These are phyloP conservation scores for Cheilosia urbana DNA, from an alignment of 2,888 invertebrate species.

Conservation along the genomic window DNA sequence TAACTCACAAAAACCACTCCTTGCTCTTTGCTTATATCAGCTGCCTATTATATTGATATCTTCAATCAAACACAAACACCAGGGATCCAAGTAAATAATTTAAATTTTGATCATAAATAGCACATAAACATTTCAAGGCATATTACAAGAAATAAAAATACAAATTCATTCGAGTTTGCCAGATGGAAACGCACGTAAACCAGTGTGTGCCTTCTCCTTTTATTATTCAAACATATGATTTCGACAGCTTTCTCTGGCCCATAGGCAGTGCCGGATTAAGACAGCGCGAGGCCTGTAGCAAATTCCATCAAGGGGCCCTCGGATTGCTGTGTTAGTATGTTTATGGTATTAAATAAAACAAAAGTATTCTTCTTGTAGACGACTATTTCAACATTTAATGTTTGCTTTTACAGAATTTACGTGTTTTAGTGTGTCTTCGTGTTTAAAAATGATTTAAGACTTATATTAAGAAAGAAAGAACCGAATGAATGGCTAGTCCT, in stretches of 20 bases:
- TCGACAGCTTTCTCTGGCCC: slow-evolving; percentile 9
- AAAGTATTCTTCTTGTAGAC: no score
- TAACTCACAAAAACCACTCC: neutral
- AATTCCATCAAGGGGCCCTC: no score
- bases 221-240: slow-evolving; percentile 52
- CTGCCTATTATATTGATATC: slow-evolving; percentile 9
- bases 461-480: no score
- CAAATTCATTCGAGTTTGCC: slow-evolving; percentile 26
- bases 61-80: neutral
- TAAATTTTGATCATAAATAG: slow-evolving; percentile 45
- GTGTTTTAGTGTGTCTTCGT: no score
- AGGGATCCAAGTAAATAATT: slow-evolving; percentile 35
- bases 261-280: no score
- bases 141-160: slow-evolving; percentile 57
- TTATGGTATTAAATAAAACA: no score
- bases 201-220: neutral
- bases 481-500: no score
- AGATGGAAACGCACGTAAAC: slow-evolving; percentile 10
- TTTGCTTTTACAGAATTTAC: no score
- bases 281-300: no score
- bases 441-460: no score
- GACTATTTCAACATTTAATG: no score
- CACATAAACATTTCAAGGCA: slow-evolving; percentile 62
- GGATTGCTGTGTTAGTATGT: no score
- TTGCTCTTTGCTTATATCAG: neutral